Evolutionary conservation across 2,113 vertebrate genomes (phyloP).

Genomic region (Tapirus terrestris): DNA sequence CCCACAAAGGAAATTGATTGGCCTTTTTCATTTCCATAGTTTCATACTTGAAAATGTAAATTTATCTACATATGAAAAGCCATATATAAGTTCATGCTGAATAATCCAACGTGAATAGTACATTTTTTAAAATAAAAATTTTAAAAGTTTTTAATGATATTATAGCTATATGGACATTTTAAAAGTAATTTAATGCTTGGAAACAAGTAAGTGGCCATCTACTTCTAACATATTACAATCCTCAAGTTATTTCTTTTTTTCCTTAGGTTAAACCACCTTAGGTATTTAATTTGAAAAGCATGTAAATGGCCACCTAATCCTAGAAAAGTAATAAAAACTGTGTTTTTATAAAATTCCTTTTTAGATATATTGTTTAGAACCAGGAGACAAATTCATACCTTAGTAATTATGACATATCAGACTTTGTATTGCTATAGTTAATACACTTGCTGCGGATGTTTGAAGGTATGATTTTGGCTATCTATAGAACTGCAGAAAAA

Average conservation of each 20-base stretch:
- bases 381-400: neutral
- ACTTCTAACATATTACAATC: slow-evolving; percentile 56
- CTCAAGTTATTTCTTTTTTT: neutral
- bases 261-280: neutral
- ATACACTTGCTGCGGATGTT: neutral
- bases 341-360: neutral
- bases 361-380: neutral
- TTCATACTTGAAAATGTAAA: slow-evolving; percentile 55
- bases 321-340: neutral
- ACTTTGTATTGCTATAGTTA: neutral
- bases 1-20: neutral
- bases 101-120: slow-evolving; percentile 25
- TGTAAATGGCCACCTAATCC: neutral
- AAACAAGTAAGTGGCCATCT: slow-evolving; percentile 25
- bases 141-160: slow-evolving; percentile 14
- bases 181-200: slow-evolving; percentile 59
- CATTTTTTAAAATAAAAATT: slow-evolving; percentile 26
- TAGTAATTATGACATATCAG: neutral
- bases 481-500: neutral
- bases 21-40: slow-evolving; percentile 51
- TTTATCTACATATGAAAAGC: slow-evolving; percentile 42
- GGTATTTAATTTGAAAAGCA: slow-evolving; percentile 59
- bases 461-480: neutral
- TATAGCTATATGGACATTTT: slow-evolving; percentile 64
- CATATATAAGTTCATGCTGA: slow-evolving; percentile 10